These are phyloP conservation scores for Ptychoptera contaminata DNA, from an alignment of 2,888 invertebrate genomes.

Conservation along the genomic window DNA sequence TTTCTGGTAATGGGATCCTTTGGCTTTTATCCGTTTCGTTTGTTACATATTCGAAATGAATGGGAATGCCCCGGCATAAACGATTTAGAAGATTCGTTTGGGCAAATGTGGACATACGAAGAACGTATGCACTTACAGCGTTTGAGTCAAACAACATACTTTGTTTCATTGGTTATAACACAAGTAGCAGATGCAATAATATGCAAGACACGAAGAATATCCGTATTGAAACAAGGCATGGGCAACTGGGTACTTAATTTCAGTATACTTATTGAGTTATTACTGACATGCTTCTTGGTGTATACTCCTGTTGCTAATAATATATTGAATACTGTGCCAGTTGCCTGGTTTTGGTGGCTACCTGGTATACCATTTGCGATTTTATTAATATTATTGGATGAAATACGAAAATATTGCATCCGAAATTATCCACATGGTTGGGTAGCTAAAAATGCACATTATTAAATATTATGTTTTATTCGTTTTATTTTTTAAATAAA, in stretches of 20 bases:
- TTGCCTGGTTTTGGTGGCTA: conserved; percentile 44
- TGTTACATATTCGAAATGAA: conserved; percentile 44
- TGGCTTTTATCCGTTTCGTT: conserved; percentile 53
- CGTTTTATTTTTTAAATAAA: too few relatives aligned
- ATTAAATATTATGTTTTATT: too few relatives aligned
- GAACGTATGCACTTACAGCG: conserved; percentile 53
- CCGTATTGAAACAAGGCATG: conserved; percentile 49
- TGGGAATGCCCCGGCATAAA: conserved; percentile 60
- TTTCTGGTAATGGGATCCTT: conserved; percentile 74
- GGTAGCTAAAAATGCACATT: conserved; percentile 24
- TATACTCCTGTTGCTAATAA: conserved; percentile 51
- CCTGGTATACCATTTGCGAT: conserved; percentile 51
- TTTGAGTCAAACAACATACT: conserved; percentile 66
- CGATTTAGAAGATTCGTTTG: conserved; percentile 51
- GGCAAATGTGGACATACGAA: conserved; percentile 55
- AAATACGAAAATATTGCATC: conserved; percentile 51
- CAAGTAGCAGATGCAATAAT: conserved; percentile 48
- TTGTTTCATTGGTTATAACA: conserved; percentile 56
- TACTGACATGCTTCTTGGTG: conserved; percentile 43
- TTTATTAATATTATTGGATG: conserved; percentile 42
- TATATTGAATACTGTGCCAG: conserved; percentile 8
- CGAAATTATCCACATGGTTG: conserved; percentile 46
- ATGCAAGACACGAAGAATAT: conserved; percentile 46
- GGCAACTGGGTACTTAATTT: conserved; percentile 50
- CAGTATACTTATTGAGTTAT: conserved; percentile 47